A percentile compares a stretch with the other conserved stretches of the same genome.
These are phyloP conservation scores for Ctenochaetus hawaiiensis DNA, from an alignment of 2,797 vertebrate species.

Conservation along the genomic window DNA sequence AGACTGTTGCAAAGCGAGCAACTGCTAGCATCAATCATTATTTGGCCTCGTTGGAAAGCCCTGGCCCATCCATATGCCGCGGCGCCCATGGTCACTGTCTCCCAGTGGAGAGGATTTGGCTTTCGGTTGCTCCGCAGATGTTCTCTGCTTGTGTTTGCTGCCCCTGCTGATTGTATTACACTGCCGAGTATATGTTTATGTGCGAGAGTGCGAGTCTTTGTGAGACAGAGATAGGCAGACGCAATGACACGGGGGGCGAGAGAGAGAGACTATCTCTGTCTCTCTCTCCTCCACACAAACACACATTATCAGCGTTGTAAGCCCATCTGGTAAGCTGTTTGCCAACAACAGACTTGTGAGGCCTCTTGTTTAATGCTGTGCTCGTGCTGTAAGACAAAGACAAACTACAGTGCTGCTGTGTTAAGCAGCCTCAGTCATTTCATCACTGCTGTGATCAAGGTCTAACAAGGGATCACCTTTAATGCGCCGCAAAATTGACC, in stretches of 20 bases:
- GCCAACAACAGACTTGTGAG: conserved; percentile 49
- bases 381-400: conserved; percentile 44
- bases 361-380: conserved; percentile 50
- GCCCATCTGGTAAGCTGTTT: conserved; percentile 68
- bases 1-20: conserved; percentile 44
- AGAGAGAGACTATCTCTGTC: conserved; percentile 27
- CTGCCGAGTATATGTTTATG: conserved; percentile 28
- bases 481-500: background rate
- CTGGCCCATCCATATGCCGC: conserved; percentile 76
- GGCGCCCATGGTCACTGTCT: conserved; percentile 72
- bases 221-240: conserved; percentile 30
- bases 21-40: conserved; percentile 80
- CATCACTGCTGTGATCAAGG: conserved; percentile 30
- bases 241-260: conserved; percentile 16
- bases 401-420: conserved; percentile 5
- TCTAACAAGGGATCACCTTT: conserved; percentile 38
- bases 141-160: conserved; percentile 68
- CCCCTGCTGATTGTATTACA: conserved; percentile 67
- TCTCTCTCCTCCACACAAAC: conserved; percentile 20
- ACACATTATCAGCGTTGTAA: conserved; percentile 47
- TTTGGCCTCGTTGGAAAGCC: conserved; percentile 75
- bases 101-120: conserved; percentile 71
- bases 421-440: conserved; percentile 44
- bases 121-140: conserved; percentile 71
- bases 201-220: conserved; percentile 34